Evolutionary conservation across 2,113 vertebrate genomes (phyloP), one percentile per base, ranked within the genome.

Genomic region (Coturnix japonica): DNA sequence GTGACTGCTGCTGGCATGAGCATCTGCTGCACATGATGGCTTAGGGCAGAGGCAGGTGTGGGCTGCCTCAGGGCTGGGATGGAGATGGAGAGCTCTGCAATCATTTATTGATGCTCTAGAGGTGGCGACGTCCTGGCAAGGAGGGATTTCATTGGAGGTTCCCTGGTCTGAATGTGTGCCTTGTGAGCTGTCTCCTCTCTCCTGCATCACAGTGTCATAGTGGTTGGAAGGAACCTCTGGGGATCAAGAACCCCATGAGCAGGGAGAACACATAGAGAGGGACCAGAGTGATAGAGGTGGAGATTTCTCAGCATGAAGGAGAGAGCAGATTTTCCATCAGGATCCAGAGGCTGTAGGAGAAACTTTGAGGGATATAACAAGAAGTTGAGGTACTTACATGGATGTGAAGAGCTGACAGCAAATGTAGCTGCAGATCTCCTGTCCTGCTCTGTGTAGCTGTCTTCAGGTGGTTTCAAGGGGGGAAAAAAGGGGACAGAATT

Each of bases 31-130:
- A 66, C 89, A 64, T 94, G 97, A 96, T 0, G 70, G 95, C 76
- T 97, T 46, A 92, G 88, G 86, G 91, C 83, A 80, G 94, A 49
- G 21, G 95, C 95, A 95, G 94, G 95, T 79, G 20, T 83, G 3
- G 90, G 86, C 57, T 8, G 91, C 8, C 64, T 57, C 57, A 2
- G 6, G 91, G 86, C 7, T 12, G 65, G 60, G 35, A 13, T 30
- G 60, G 64, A 57, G 6, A 56, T 35, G 61, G 20, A 53, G 6
- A 0, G 22, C 21, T 54, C 37, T 4, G 80, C 20, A 61, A 51
- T 16, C 26, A 0, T 6, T 18, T 31, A 2, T 33, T 4, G 3
- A 37, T 61, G 11, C 7, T 46, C 33, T 6, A 26, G 33, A 28
- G 33, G 0, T 1, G 13, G 25, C 20, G 57, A 56, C 46, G 18